These are phyloP conservation scores for Zophobas morio DNA, from an alignment of 1,140 invertebrate species.

Conservation along the genomic window DNA sequence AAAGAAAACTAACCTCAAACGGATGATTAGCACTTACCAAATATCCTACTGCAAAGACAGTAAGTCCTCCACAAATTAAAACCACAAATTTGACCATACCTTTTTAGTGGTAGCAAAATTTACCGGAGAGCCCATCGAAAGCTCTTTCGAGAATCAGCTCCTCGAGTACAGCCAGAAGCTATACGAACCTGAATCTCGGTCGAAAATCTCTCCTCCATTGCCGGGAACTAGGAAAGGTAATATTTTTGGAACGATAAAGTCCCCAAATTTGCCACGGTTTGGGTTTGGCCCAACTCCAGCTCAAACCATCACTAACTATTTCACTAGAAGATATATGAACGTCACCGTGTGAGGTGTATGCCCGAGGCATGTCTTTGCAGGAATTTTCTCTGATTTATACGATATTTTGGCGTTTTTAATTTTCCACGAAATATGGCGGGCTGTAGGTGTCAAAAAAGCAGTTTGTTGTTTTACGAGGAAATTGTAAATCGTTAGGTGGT, in stretches of 20 bases:
- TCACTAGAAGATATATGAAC: conserved; percentile 31
- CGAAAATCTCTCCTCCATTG: conserved; percentile 45
- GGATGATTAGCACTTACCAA: conserved; percentile 49
- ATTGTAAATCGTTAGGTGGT: conserved; percentile 7
- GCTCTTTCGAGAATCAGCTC: conserved; percentile 47
- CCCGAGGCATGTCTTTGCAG: conserved; percentile 5
- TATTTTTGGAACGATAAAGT: conserved; percentile 31
- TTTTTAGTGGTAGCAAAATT: conserved; percentile 19
- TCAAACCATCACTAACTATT: conserved; percentile 29
- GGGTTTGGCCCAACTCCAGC: conserved; percentile 4
- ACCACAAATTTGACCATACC: not conserved
- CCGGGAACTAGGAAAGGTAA: conserved; percentile 18
- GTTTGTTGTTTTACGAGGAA: conserved; percentile 23
- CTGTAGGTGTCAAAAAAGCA: conserved; percentile 17
- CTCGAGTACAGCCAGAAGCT: conserved; percentile 44
- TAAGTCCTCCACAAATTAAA: not conserved
- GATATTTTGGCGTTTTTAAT: conserved; percentile 41
- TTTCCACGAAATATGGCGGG: conserved; percentile 28
- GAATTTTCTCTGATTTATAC: conserved; percentile 14
- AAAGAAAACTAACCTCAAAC: conserved; percentile 47
- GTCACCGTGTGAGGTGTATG: conserved; percentile 25
- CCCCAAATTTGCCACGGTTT: conserved; percentile 20
- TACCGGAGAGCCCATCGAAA: not conserved
- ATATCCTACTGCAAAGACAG: conserved; percentile 36
- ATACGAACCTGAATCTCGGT: conserved; percentile 23